Conservation (phyloP, 2,113 vertebrate species). For the Anarrhichthys ocellatus region DNA sequence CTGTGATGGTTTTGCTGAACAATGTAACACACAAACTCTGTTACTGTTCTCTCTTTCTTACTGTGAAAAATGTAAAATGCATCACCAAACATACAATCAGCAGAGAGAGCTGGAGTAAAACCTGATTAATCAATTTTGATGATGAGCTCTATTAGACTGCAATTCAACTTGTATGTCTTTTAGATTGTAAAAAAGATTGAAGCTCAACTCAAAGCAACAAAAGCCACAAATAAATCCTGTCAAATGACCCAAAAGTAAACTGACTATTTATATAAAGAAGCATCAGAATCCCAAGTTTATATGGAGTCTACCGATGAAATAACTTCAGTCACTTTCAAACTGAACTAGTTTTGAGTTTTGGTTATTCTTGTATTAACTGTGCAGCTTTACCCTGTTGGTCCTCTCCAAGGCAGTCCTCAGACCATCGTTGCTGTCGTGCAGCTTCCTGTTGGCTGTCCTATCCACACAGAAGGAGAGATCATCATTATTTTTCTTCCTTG, state of each 20-base stretch:
- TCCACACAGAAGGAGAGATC: conserved; percentile 25
- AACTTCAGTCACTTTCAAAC: not conserved
- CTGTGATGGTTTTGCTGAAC: not conserved
- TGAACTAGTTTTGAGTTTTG: not conserved
- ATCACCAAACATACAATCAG: not conserved
- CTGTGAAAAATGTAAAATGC: not conserved
- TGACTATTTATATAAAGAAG: not conserved
- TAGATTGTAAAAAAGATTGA: not conserved
- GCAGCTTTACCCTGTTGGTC: conserved; percentile 50
- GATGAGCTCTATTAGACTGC: too few species aligned
- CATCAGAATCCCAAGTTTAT: not conserved
- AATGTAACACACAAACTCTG: not conserved
- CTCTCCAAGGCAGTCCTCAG: conserved; percentile 70
- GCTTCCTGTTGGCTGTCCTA: conserved; percentile 78
- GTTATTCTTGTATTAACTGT: not conserved
- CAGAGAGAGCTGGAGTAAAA: not conserved
- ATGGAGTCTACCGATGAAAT: not conserved
- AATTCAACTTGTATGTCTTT: not conserved
- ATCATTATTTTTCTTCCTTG: not conserved
- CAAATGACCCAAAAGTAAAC: not conserved
- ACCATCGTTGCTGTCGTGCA: conserved; percentile 77
- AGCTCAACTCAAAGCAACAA: not conserved
- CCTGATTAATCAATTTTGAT: not conserved
- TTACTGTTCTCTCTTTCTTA: not conserved
- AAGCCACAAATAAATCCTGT: not conserved